Evolutionary conservation across 1,140 invertebrate genomes (phyloP).

Genomic region (Coenobita brevimanus): DNA sequence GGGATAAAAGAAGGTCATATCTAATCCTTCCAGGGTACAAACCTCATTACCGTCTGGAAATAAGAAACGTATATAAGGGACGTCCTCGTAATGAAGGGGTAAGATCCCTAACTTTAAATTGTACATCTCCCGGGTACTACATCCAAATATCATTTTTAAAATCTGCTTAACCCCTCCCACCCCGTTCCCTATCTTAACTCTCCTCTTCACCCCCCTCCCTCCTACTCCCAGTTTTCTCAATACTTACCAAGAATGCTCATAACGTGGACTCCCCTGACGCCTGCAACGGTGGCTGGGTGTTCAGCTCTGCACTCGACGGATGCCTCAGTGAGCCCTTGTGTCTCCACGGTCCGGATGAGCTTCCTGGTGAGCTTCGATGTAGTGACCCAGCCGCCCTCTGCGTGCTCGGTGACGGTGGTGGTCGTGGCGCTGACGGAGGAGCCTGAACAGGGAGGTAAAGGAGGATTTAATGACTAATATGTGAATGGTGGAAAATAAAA

Average conservation of each 20-base stretch:
- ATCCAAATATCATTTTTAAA: too few species aligned
- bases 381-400: conserved; percentile 44
- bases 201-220: not conserved
- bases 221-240: not conserved
- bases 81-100: too few species aligned
- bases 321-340: not conserved
- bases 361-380: conserved; percentile 10
- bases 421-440: not conserved
- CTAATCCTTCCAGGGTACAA: too few species aligned
- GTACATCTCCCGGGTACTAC: too few species aligned
- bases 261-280: not conserved
- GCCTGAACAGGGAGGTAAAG: not conserved
- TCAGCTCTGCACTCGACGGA: conserved; percentile 28
- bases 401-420: conserved; percentile 3
- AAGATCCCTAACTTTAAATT: too few species aligned
- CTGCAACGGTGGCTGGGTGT: not conserved
- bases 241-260: conserved; percentile 38
- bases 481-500: too few species aligned
- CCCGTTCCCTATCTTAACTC: too few species aligned
- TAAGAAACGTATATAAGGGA: too few species aligned
- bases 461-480: not conserved
- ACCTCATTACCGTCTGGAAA: too few species aligned
- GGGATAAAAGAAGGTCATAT: too few species aligned
- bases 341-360: not conserved
- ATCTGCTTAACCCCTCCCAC: too few species aligned